phyloP scores from a whole-genome alignment of 2,113 vertebrate species.

The Nestor notabilis region DNA sequence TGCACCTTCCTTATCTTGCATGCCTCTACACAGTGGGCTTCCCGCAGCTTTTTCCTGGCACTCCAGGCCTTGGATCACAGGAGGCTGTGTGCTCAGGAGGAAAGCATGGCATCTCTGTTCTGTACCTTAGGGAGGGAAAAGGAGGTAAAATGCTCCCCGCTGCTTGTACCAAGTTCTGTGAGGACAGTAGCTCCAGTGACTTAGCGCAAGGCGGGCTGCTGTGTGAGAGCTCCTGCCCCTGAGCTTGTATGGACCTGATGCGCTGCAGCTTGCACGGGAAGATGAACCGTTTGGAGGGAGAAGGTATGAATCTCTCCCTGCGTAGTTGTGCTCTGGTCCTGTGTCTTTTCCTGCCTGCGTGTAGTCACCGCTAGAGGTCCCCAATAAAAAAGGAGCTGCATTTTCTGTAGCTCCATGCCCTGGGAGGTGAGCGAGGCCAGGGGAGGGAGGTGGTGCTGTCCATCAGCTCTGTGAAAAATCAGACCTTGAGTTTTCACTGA shows the following conservation, averaged over 20 bases:
- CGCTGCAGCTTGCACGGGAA: accelerated
- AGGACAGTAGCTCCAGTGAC: neutral
- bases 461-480: accelerated
- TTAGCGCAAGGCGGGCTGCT: neutral
- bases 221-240: neutral
- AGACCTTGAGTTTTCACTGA: neutral
- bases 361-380: slow-evolving; percentile 52
- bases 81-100: neutral
- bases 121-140: neutral
- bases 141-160: neutral
- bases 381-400: neutral
- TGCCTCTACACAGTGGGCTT: accelerated
- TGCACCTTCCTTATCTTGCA: neutral
- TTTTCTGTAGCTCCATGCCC: accelerated
- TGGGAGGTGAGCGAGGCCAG: accelerated
- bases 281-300: neutral
- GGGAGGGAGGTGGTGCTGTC: accelerated
- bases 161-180: neutral
- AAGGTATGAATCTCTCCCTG: accelerated
- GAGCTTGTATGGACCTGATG: accelerated
- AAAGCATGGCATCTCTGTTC: neutral
- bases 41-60: neutral
- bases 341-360: neutral
- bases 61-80: neutral
- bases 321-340: neutral